A percentile compares a stretch with the other conserved stretches of the same genome.
Conservation (phyloP, 2,113 vertebrate species). For the Eleginops maclovinus region DNA sequence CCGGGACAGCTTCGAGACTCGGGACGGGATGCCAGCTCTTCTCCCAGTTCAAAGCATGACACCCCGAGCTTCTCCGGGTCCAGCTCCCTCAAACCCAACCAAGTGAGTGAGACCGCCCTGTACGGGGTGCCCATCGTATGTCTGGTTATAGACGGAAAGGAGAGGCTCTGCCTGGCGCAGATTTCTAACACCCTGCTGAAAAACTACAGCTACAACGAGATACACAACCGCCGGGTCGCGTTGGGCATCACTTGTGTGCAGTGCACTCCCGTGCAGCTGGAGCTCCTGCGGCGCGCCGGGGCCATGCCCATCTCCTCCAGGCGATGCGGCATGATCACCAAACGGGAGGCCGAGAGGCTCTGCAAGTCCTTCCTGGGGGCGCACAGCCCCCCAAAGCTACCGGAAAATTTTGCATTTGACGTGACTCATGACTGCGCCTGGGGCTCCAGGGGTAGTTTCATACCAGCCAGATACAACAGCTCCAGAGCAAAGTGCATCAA, state of each 20-base stretch:
- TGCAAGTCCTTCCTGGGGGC: slow-evolving; percentile 94
- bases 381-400: slow-evolving; percentile 90
- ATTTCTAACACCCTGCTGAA: slow-evolving; percentile 94
- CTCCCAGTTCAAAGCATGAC: slow-evolving; percentile 91
- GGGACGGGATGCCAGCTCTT: slow-evolving; percentile 90
- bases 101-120: slow-evolving; percentile 94
- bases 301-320: slow-evolving; percentile 94
- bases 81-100: slow-evolving; percentile 92
- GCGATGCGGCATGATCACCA: slow-evolving; percentile 95
- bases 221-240: slow-evolving; percentile 92
- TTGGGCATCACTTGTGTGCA: slow-evolving; percentile 94
- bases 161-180: slow-evolving; percentile 93
- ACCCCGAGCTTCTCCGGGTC: slow-evolving; percentile 87
- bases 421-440: slow-evolving; percentile 94
- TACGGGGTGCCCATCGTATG: slow-evolving; percentile 96
- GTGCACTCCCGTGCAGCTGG: slow-evolving; percentile 93
- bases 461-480: slow-evolving; percentile 93
- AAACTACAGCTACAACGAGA: slow-evolving; percentile 96
- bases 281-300: slow-evolving; percentile 91
- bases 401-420: slow-evolving; percentile 93
- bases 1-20: slow-evolving; percentile 89
- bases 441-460: slow-evolving; percentile 92
- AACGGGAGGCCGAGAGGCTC: slow-evolving; percentile 91
- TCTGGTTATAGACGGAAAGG: slow-evolving; percentile 94
- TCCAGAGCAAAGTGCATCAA: slow-evolving; percentile 95